phyloP scores from a whole-genome alignment of 2,797 vertebrate species.

The Spinus olivaceus region DNA sequence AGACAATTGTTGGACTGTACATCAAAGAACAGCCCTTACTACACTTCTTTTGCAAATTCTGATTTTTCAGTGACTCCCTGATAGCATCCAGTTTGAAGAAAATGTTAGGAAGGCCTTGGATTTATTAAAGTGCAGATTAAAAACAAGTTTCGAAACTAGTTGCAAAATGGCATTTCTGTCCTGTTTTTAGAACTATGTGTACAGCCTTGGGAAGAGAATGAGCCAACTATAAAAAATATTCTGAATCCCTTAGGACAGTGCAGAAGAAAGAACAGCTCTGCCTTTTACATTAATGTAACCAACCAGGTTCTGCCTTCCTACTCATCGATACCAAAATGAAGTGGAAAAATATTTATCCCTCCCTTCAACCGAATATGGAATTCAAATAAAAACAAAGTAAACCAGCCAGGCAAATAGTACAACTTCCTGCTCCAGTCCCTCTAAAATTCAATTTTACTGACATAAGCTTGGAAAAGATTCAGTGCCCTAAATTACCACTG shows the following conservation, averaged over 20 bases:
- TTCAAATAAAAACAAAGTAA: conserved; percentile 43
- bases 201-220: neutral
- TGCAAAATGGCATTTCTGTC: conserved; percentile 39
- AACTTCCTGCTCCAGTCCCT: neutral
- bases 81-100: neutral
- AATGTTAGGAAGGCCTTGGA: neutral
- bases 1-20: neutral
- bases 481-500: conserved; percentile 19
- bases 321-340: neutral
- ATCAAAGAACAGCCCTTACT: neutral
- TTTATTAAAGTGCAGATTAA: conserved; percentile 1
- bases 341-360: conserved; percentile 22
- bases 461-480: conserved; percentile 41
- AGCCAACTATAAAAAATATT: neutral
- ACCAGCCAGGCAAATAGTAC: conserved; percentile 25
- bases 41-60: neutral
- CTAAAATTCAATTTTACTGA: conserved; percentile 16
- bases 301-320: neutral
- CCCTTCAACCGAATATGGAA: conserved; percentile 3
- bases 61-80: neutral
- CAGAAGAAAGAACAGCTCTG: neutral
- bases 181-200: conserved; percentile 4
- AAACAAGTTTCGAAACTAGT: conserved; percentile 29
- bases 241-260: neutral
- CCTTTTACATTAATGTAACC: neutral